phyloP scores from a whole-genome alignment of 2,113 vertebrate genomes.

The Falco punctatus region DNA sequence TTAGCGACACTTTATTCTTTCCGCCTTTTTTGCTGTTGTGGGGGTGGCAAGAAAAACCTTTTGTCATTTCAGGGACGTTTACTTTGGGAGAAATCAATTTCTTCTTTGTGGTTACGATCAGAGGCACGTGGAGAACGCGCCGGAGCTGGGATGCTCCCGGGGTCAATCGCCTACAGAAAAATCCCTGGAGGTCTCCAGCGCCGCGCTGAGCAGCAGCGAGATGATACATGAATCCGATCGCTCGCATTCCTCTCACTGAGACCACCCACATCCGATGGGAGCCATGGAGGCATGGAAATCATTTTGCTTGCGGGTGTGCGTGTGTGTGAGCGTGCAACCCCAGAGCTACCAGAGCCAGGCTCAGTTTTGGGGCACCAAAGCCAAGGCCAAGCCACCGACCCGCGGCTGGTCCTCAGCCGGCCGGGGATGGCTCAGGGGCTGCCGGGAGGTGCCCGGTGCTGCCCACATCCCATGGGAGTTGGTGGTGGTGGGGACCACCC shows the following conservation, averaged over 20 bases:
- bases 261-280: constrained; percentile 51
- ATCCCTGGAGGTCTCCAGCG: background rate
- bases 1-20: background rate
- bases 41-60: background rate
- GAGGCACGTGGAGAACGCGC: background rate
- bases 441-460: background rate
- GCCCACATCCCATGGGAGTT: background rate
- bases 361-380: background rate
- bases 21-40: background rate
- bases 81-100: background rate
- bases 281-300: constrained; percentile 27
- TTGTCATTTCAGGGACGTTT: background rate
- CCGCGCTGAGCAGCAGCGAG: background rate
- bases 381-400: background rate
- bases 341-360: background rate
- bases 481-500: background rate
- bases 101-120: background rate
- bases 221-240: background rate
- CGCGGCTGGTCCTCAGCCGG: background rate
- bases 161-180: background rate
- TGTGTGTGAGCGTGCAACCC: background rate
- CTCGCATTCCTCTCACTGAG: constrained; percentile 20
- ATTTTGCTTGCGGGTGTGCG: background rate
- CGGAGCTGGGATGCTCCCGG: background rate
- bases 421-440: background rate